Evolutionary conservation across 2,113 vertebrate genomes (phyloP), one percentile per base, ranked within the genome.

Genomic region (Elephantulus edwardii): DNA sequence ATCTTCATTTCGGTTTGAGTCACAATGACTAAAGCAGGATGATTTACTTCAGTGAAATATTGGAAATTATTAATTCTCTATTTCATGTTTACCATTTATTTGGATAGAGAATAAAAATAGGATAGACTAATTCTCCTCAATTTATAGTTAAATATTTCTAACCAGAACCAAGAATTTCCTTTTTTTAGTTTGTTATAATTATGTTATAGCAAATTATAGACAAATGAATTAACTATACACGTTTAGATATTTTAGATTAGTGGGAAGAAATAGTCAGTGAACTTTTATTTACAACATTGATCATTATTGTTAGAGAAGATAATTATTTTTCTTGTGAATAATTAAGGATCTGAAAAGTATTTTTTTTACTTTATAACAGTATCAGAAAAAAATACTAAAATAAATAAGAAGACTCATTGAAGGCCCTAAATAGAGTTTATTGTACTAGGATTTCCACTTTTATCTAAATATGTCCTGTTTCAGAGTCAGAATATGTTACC

Each of bases 241-340:
- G 50, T 82, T 89, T 82, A 76, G 24, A 8, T 70, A 75, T 87
- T 28, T 66, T 70, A 71, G 46, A 80, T 75, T 91, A 78, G 28
- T 70, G n/a, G 8, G 52, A 83, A 83, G 56, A 11, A 66, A 58
- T 50, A 83, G 38, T 71, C 28, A 83, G 17, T 87, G 5, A 42
- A 50, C 9, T 87, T 89, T 56, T 78, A 75, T 60, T 85, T 62
- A 77, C 0, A 56, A 4, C 1, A 71, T 16, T 88, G 90, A 6
- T 10, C 40, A 81, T 79, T 66, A 44, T 70, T 86, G 30, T 54
- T 70, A 35, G 52, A 71, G 26, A 92, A 86, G 6, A 50, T 33
- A n/a, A n/a, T n/a, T n/a, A n/a, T 92, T 93, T 83, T 60, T 95
- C 19, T 64, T 82, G 10, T 82, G 17, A 14, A n/a, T 92, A n/a